phyloP scores from a whole-genome alignment of 2,888 invertebrate genomes.

The Xylota segnis region DNA sequence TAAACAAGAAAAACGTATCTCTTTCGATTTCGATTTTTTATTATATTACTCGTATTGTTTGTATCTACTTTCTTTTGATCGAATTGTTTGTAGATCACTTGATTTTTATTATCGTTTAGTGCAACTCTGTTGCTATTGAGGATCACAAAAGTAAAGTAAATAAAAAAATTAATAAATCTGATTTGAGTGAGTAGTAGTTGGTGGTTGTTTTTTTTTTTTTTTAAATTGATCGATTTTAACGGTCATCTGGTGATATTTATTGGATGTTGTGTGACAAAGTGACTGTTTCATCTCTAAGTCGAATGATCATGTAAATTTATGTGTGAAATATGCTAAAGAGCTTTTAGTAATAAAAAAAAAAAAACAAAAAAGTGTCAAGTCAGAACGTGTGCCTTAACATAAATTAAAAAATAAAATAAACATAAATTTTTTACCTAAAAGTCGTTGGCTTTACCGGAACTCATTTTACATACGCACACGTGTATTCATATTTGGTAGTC shows the following conservation, averaged over 20 bases:
- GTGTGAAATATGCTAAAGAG: conserved; percentile 32
- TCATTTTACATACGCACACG: conserved; percentile 6
- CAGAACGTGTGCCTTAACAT: background rate
- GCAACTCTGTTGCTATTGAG: conserved; percentile 67
- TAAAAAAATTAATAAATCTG: background rate
- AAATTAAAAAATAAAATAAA: background rate
- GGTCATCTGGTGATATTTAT: background rate
- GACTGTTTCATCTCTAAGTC: background rate
- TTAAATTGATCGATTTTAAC: background rate
- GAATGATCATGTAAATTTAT: conserved; percentile 42
- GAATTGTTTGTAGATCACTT: conserved; percentile 69
- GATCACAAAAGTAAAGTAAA: conserved; percentile 36
- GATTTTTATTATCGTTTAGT: conserved; percentile 70
- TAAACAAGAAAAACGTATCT: conserved; percentile 55
- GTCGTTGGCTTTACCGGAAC: conserved; percentile 12
- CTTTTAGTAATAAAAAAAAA: background rate
- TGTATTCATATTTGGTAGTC: background rate
- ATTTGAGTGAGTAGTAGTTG: conserved; percentile 43
- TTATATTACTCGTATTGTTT: conserved; percentile 53
- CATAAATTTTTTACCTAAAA: background rate
- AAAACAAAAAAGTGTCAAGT: conserved; percentile 6
- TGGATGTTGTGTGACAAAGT: background rate
- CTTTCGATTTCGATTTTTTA: conserved; percentile 35
- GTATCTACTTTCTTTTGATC: conserved; percentile 74
- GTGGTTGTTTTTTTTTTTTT: no score